Conservation (phyloP, 1,140 invertebrate species). For the Ectropis grisescens region DNA sequence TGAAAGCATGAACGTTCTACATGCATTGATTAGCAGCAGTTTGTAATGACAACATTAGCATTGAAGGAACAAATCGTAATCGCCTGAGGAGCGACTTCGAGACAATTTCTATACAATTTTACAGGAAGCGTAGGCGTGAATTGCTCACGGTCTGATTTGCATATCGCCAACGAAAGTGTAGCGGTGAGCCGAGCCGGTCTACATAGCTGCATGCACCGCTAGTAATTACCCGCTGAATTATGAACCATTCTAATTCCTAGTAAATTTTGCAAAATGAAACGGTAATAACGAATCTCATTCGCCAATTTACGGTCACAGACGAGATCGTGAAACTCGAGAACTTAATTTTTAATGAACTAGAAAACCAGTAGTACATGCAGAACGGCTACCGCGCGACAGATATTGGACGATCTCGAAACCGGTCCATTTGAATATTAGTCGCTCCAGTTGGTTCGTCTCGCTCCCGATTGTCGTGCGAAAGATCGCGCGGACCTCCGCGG, state of each 20-base stretch:
- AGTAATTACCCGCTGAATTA: constrained; percentile 15
- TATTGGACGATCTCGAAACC: constrained; percentile 20
- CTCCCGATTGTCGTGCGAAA: constrained; percentile 52
- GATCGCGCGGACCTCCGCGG: constrained; percentile 28
- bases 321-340: constrained; percentile 1
- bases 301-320: not conserved
- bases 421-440: constrained; percentile 46
- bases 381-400: constrained; percentile 9
- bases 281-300: not conserved
- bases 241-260: constrained; percentile 14
- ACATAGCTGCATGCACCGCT: constrained; percentile 29
- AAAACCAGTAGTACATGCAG: constrained; percentile 22
- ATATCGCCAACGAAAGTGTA: constrained; percentile 55
- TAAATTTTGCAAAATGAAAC: constrained; percentile 4
- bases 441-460: constrained; percentile 48
- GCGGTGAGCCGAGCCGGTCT: constrained; percentile 31
- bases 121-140: constrained; percentile 24
- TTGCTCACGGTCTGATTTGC: constrained; percentile 55
- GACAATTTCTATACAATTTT: constrained; percentile 29
- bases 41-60: constrained; percentile 33
- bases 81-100: constrained; percentile 12
- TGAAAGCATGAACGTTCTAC: too few relatives aligned
- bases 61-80: constrained; percentile 25
- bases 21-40: constrained; percentile 3
- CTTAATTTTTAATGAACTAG: constrained; percentile 18